phyloP scores from a whole-genome alignment of 2,113 vertebrate species.

The Oceanites oceanicus region DNA sequence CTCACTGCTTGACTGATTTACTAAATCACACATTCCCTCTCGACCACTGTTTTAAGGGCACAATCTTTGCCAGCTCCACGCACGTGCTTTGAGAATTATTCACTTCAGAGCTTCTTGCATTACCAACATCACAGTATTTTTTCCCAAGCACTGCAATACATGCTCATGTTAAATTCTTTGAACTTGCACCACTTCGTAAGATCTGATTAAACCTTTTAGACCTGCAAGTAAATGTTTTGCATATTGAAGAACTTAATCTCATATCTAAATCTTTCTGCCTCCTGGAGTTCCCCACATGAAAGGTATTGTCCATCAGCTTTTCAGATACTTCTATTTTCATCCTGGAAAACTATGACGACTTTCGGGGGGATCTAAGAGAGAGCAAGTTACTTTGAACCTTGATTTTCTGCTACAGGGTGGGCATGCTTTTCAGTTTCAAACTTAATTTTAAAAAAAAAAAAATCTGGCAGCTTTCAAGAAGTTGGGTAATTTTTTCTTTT shows the following conservation, averaged over 20 bases:
- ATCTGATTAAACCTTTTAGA: constrained; percentile 15
- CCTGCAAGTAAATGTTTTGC: background rate
- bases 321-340: background rate
- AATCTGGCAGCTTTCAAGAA: background rate
- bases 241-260: background rate
- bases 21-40: constrained; percentile 27
- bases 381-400: background rate
- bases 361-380: background rate
- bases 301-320: background rate
- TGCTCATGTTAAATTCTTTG: background rate
- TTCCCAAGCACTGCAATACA: background rate
- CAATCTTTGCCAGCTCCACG: background rate
- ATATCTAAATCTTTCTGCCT: background rate
- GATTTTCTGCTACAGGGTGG: background rate
- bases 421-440: background rate
- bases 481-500: background rate
- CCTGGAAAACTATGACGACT: background rate
- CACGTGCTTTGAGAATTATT: background rate
- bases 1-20: constrained; percentile 32
- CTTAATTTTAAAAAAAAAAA: background rate
- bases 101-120: background rate
- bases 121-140: background rate
- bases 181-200: background rate
- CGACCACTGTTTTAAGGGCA: constrained; percentile 6
- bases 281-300: background rate